Evolutionary conservation across 2,888 invertebrate species (phyloP).

Genomic region (Alcis repandata): DNA sequence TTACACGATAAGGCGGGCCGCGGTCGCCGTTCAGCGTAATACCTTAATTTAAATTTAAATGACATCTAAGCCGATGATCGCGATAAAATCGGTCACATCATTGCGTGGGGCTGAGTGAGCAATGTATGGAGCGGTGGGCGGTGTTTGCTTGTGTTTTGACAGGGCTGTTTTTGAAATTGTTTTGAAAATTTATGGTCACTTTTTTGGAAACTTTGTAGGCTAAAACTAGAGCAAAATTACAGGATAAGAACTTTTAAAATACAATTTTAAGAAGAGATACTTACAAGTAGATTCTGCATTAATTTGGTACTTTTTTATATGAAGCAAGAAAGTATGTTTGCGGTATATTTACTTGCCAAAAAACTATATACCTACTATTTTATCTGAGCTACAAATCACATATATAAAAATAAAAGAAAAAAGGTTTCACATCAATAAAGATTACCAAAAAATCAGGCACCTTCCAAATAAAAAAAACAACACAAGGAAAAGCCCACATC

Average conservation of each 20-base stretch:
- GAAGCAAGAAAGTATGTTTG: no score
- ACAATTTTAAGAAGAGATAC: no score
- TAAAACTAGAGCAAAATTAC: neutral
- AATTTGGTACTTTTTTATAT: no score
- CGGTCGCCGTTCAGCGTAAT: conserved; percentile 68
- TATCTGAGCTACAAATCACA: no score
- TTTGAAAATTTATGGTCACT: neutral
- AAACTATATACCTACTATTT: no score
- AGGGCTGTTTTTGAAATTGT: conserved; percentile 3
- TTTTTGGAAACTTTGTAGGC: neutral
- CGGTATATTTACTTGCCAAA: no score
- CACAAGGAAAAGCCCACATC: conserved; percentile 22
- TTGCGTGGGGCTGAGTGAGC: conserved; percentile 49
- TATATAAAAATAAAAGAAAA: neutral
- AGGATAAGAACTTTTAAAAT: no score
- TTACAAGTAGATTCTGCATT: no score
- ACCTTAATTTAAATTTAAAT: conserved; percentile 86
- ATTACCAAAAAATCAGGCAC: neutral
- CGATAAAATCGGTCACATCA: conserved; percentile 70
- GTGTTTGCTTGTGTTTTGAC: conserved; percentile 24
- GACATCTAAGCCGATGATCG: conserved; percentile 70
- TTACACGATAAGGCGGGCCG: conserved; percentile 60
- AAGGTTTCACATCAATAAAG: neutral
- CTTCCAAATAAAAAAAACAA: neutral
- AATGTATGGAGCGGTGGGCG: conserved; percentile 27